A percentile compares a stretch with the other conserved stretches of the same genome.
Evolutionary conservation across 2,888 invertebrate genomes (phyloP).

Genomic region (Drosophila multiciliata): DNA sequence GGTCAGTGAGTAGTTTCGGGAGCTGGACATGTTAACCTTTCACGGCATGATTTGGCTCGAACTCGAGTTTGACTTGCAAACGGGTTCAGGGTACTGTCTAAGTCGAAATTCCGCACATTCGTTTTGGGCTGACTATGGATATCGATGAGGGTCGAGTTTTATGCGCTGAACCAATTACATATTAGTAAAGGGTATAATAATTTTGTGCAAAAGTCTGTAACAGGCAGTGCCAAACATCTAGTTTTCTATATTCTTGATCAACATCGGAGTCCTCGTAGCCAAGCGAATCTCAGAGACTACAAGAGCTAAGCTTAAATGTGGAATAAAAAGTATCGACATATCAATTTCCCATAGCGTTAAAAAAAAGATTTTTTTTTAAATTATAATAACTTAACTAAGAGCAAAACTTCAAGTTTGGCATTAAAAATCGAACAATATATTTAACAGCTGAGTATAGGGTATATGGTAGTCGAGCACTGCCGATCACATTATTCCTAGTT

Average conservation of each 20-base stretch:
- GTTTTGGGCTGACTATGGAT: neutral
- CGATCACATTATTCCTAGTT: neutral
- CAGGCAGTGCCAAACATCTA: neutral
- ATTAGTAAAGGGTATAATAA: neutral
- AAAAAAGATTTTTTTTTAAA: neutral
- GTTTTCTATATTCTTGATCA: neutral
- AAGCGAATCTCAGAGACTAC: neutral
- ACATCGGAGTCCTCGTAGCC: neutral
- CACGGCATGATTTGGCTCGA: neutral
- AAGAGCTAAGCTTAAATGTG: neutral
- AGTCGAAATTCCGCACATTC: neutral
- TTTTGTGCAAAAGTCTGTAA: neutral
- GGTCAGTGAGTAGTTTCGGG: conserved; percentile 18
- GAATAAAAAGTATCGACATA: neutral
- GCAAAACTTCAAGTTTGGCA: neutral
- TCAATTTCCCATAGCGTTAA: neutral
- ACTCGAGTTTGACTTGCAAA: neutral
- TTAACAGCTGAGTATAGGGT: neutral
- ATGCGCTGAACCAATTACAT: neutral
- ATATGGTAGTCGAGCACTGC: neutral
- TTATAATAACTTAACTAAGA: neutral
- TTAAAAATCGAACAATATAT: neutral
- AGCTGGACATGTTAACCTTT: conserved; percentile 18
- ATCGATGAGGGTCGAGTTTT: neutral
- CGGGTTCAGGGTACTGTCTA: neutral